These are phyloP conservation scores for Pseudomugil tenellus DNA, from an alignment of 2,797 vertebrate genomes.

Conservation along the genomic window DNA sequence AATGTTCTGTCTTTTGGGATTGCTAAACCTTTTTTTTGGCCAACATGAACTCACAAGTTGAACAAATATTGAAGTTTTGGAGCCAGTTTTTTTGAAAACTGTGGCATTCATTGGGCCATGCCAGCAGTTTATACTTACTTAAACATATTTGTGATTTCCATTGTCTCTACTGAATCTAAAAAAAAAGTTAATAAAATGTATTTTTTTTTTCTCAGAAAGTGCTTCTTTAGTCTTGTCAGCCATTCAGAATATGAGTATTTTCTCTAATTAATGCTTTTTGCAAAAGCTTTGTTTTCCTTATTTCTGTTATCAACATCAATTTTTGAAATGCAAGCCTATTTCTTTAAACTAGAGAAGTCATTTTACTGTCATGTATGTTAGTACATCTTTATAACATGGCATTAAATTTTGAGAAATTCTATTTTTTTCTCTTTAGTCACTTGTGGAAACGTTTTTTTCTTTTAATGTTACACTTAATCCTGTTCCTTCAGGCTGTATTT, in stretches of 20 bases:
- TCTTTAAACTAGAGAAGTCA: too few relatives aligned
- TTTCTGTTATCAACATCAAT: too few relatives aligned
- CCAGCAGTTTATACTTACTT: not conserved
- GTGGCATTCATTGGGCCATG: not conserved
- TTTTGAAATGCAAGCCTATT: too few relatives aligned
- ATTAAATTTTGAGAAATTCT: not conserved
- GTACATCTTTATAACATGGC: too few relatives aligned
- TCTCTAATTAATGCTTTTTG: too few relatives aligned
- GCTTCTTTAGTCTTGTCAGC: too few relatives aligned
- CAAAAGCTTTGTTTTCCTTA: too few relatives aligned
- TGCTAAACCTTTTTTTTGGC: not conserved
- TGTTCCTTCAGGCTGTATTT: constrained; percentile 84
- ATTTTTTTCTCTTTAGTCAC: not conserved
- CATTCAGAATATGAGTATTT: too few relatives aligned
- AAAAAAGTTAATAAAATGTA: not conserved
- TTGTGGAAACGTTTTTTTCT: not conserved
- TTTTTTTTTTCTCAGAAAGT: too few relatives aligned
- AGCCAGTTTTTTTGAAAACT: not conserved
- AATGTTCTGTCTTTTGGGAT: not conserved
- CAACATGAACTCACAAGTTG: not conserved
- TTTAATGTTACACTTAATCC: not conserved
- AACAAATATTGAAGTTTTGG: not conserved
- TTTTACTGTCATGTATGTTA: too few relatives aligned
- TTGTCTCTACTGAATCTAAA: not conserved
- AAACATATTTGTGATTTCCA: not conserved